A percentile compares a stretch with the other conserved stretches of the same genome.
phyloP scores from a whole-genome alignment of 1,140 invertebrate species.

The Chrysomallon squamiferum region DNA sequence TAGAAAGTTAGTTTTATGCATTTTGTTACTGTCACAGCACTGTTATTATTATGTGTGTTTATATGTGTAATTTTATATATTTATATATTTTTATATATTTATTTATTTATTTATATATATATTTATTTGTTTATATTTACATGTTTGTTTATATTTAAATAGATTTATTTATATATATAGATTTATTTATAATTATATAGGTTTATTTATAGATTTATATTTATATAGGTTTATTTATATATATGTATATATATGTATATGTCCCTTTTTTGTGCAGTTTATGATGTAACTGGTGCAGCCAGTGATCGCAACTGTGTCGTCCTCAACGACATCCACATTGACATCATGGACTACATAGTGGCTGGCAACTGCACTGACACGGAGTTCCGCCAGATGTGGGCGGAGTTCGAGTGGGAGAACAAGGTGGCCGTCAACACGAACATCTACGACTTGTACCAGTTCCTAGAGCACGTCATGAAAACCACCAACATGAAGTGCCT shows the following conservation, averaged over 20 bases:
- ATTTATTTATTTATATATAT: too few relatives aligned
- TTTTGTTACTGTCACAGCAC: not conserved
- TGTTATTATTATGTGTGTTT: not conserved
- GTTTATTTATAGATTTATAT: too few relatives aligned
- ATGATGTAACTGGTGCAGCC: conserved; percentile 91
- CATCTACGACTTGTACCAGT: conserved; percentile 90
- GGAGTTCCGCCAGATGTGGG: conserved; percentile 99
- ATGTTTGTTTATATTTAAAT: too few relatives aligned
- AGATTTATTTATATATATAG: too few relatives aligned
- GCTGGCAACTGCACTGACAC: conserved; percentile 94
- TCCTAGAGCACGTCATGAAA: conserved; percentile 89
- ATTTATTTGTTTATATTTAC: too few relatives aligned
- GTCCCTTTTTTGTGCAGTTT: too few relatives aligned
- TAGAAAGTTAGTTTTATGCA: not conserved
- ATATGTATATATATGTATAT: too few relatives aligned
- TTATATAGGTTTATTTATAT: too few relatives aligned
- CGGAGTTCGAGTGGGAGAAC: conserved; percentile 99
- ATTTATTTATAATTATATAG: too few relatives aligned
- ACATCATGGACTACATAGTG: conserved; percentile 99
- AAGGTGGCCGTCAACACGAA: conserved; percentile 97
- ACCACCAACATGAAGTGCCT: conserved; percentile 99
- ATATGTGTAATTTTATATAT: not conserved
- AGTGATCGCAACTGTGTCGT: conserved; percentile 97
- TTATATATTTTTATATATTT: too few relatives aligned
- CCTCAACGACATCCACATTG: conserved; percentile 98